Evolutionary conservation across 2,797 vertebrate species (phyloP), one percentile per base, ranked within the genome.

Genomic region (Enteromius afrohamiltoni): DNA sequence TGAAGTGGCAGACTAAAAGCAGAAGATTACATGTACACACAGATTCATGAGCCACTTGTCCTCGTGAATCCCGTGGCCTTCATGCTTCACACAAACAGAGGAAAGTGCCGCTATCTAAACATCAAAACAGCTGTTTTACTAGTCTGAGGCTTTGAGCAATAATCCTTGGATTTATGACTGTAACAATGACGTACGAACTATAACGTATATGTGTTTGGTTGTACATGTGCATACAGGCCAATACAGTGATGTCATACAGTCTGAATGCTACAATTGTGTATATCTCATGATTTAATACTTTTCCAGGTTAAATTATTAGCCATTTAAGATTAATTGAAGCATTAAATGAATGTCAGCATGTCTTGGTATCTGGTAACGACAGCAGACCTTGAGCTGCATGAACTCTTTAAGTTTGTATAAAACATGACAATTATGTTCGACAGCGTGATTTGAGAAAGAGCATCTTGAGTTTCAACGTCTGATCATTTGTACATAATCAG

Each of bases 131-230:
- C 40, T 51, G 29, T 74, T 82, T 82, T 37, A 37, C 70, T 75
- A 82, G 45, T 51, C 58, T 65, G n/a, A 75, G 34, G 21, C 80
- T 51, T 65, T 82, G 10, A 64, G 55, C 21, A 37, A 62, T 23
- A 80, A 86, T 85, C 70, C 75, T 34, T 85, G 83, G 60, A 45
- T 34, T 68, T 81, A 31, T 68, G 49, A 79, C 53, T 26, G 42
- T 77, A 69, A 80, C 74, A 80, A 62, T 77, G 42, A 53, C 29
- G 62, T 58, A 3, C 14, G 69, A 75, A 77, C 49, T 47, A 69
- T 51, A 51, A 69, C 62, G 51, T 60, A 37, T 85, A 34, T 40
- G 75, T 83, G 71, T 67, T 49, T 42, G 14, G 70, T 83, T 84
- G 62, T 67, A 71, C 76, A n/a, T 82, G 84, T 40, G 75, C 78